Base-by-base conservation (phyloP, 1,140 invertebrate species). In the Brachionus angularis region DNA sequence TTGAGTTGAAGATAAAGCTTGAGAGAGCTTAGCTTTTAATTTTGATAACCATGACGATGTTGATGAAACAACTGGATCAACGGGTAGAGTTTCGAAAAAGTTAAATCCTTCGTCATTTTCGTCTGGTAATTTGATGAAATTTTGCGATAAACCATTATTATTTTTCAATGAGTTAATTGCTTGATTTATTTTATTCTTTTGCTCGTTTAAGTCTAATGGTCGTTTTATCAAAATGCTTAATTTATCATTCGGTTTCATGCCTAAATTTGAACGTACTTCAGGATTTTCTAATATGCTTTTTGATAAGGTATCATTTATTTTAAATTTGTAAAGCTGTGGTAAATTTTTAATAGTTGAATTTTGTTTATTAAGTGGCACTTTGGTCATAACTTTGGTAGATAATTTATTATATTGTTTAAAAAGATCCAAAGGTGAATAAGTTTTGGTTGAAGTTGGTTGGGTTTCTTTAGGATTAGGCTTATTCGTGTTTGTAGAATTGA, bases 261-360 rank as follows among this genome's bases (percentile, higher is more conserved):
- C 53, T 14, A 58, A 23, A n/a, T 58, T 58, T 29, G 36, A 21
- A 25, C 53, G 36, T 14, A 58, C 27, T 7, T 18, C 18, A 18
- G 34, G 53, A 36, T 58, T 34, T 14, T 58, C 53, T 12, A 58
- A 23, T 21, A 58, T 23, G 25, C 21, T 58, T 39, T 58, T 58
- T 39, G 53, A 58, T 10, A 58, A 14, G 25, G 53, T 39, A 12
- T 58, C 53, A 58, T 58, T 58, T 58, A 58, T 58, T 58, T 58
- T 58, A 7, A 58, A 34, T 23, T 39, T 58, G 25, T 58, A 58
- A 2, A 39, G 23, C 16, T 39, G 21, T 42, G 53, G 53, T 58
- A 58, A 23, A 39, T 58, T 29, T 10, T n/a, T 36, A 21, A 16
- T 21, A 23, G 53, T 58, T 1, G 52, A 34, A 21, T 1, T 31